Evolutionary conservation across 2,888 invertebrate genomes (phyloP), one percentile per base, ranked within the genome.

Genomic region (Apotomis betuletana): DNA sequence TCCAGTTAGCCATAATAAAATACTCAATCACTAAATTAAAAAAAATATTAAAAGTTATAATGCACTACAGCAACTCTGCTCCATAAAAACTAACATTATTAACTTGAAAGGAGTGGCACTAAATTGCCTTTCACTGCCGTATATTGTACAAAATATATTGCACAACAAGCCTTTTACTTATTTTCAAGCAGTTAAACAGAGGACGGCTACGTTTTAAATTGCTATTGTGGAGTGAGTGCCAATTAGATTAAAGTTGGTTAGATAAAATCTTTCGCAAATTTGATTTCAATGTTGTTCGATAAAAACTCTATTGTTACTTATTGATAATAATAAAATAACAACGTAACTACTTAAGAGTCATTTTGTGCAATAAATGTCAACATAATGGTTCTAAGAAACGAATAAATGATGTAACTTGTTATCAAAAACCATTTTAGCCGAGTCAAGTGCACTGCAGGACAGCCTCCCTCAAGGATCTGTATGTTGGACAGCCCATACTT

Each of bases 101-200:
- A 62, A 71, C 70, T 71, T 44, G 61, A 67, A 62, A 71, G 71
- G 71, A 71, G 64, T 65, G 70, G 54, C 12, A 67, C 71, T 67
- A 61, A 67, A 71, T 72, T 72, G 68, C 67, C 72, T 72, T 72
- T 72, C 72, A 72, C 72, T 68, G 54, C 58, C 65, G 70, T 70
- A 67, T 60, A 70, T 70, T 65, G 65, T 9, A 46, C 64, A 12
- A 60, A 61, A 61, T 70, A 54, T 63, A 63, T 68, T 67, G 68
- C 63, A 63, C 62, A 71, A 71, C 59, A 60, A 51, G 63, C 63
- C 67, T 68, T 63, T 73, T 72, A 72, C 63, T 72, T 72, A 68
- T 72, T 72, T 68, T 68, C 60, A 5, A 71, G 67, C 61, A 52
- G 67, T 71, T 63, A 72, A 54, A 58, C 67, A 62, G 55, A 65